phyloP scores from a whole-genome alignment of 2,797 vertebrate genomes.

The Anguilla marmorata region DNA sequence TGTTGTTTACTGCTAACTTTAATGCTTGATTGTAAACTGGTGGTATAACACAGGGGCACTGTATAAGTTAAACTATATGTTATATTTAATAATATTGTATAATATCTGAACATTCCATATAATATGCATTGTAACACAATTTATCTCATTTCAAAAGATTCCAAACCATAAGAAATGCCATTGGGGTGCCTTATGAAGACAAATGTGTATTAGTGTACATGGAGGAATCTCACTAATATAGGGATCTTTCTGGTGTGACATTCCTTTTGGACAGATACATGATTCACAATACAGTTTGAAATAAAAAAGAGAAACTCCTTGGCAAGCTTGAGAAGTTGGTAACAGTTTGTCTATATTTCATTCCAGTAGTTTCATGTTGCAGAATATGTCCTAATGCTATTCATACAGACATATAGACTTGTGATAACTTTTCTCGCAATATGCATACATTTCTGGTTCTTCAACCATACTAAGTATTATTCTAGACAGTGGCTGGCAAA shows the following conservation, averaged over 20 bases:
- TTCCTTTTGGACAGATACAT: neutral
- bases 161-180: neutral
- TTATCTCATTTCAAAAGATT: neutral
- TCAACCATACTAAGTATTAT: no score
- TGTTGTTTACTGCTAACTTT: no score
- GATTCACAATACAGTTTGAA: neutral
- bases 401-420: no score
- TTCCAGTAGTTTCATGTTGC: neutral
- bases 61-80: no score
- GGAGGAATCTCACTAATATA: neutral
- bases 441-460: no score
- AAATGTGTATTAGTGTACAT: neutral
- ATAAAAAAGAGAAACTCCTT: neutral
- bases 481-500: no score
- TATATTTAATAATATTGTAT: neutral
- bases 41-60: no score
- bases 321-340: neutral
- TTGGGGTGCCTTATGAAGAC: neutral
- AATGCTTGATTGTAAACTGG: no score
- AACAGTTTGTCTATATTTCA: neutral
- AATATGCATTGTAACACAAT: neutral
- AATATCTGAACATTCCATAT: neutral
- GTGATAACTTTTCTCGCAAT: no score
- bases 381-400: no score
- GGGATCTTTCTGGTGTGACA: neutral